Percentiles rank a stretch among this genome's conserved stretches.
These are phyloP conservation scores for Tarsius wallacei DNA, from an alignment of 2,797 vertebrate species.

Conservation along the genomic window DNA sequence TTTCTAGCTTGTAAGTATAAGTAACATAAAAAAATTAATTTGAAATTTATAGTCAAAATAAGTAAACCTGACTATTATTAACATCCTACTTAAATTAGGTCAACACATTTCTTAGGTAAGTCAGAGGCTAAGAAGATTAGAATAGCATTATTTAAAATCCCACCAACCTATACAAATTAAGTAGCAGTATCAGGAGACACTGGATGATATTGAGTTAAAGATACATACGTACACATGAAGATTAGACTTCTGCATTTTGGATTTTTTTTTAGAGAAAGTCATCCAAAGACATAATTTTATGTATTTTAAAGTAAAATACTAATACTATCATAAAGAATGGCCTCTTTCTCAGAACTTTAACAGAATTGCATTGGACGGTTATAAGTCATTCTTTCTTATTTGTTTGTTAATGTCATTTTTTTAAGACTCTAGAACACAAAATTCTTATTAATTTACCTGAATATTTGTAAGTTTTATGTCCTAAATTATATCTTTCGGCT, in stretches of 20 bases:
- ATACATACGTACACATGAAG: fast-evolving
- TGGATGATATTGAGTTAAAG: background rate
- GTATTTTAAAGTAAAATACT: background rate
- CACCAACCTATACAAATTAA: background rate
- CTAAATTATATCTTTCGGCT: background rate
- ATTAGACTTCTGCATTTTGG: background rate
- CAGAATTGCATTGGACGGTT: background rate
- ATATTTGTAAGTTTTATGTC: background rate
- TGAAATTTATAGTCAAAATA: background rate
- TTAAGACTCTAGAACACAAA: background rate
- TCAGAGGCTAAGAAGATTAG: background rate
- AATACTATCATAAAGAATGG: background rate
- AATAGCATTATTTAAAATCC: background rate
- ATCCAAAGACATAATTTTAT: background rate
- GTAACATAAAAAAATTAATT: background rate
- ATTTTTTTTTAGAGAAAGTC: background rate
- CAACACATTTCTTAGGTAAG: background rate
- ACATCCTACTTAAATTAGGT: background rate
- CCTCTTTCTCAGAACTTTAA: background rate
- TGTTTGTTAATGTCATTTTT: background rate
- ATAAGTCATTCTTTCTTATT: background rate
- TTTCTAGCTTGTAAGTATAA: slow-evolving; percentile 14
- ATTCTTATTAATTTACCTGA: background rate
- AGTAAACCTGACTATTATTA: background rate
- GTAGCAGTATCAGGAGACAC: background rate